Evolutionary conservation across 2,797 vertebrate species (phyloP).

Genomic region (Microctenopoma steveboyesi): DNA sequence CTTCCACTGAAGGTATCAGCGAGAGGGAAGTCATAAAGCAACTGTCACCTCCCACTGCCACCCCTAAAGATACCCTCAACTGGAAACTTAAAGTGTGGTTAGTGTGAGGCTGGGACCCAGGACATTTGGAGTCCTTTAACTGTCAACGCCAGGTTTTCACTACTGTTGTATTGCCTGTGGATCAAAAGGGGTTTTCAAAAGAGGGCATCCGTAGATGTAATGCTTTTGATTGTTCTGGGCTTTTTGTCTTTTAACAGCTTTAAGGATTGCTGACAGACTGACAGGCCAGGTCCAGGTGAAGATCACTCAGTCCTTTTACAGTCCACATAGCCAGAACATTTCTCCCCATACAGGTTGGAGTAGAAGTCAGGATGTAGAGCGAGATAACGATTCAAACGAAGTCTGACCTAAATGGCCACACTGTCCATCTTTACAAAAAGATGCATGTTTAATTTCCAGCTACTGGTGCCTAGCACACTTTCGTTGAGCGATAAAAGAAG

Average conservation of each 20-base stretch:
- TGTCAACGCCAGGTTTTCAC: constrained; percentile 42
- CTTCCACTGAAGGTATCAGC: constrained; percentile 66
- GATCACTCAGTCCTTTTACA: constrained; percentile 71
- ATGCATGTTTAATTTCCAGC: not conserved
- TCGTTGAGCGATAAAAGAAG: not conserved
- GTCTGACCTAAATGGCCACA: constrained; percentile 16
- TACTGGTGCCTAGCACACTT: no score
- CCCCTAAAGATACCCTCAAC: constrained; percentile 41
- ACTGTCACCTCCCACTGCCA: constrained; percentile 44
- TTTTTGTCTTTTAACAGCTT: constrained; percentile 56
- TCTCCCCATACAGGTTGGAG: constrained; percentile 33
- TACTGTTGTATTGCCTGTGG: constrained; percentile 31
- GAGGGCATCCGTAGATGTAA: constrained; percentile 41
- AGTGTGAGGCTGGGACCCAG: constrained; percentile 30
- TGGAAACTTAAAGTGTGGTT: constrained; percentile 51
- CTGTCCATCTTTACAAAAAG: constrained; percentile 27
- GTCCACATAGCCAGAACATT: constrained; percentile 50
- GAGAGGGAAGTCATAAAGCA: constrained; percentile 50
- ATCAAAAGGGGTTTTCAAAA: constrained; percentile 52
- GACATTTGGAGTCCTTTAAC: constrained; percentile 49
- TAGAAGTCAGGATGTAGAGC: constrained; percentile 16
- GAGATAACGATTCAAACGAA: constrained; percentile 10
- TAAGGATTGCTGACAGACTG: constrained; percentile 66
- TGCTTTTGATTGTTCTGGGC: constrained; percentile 55
- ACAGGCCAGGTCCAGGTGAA: constrained; percentile 71